Percentiles rank a stretch among this genome's conserved stretches.
phyloP scores from a whole-genome alignment of 2,888 invertebrate genomes.

The Dysmachus trigonus region DNA sequence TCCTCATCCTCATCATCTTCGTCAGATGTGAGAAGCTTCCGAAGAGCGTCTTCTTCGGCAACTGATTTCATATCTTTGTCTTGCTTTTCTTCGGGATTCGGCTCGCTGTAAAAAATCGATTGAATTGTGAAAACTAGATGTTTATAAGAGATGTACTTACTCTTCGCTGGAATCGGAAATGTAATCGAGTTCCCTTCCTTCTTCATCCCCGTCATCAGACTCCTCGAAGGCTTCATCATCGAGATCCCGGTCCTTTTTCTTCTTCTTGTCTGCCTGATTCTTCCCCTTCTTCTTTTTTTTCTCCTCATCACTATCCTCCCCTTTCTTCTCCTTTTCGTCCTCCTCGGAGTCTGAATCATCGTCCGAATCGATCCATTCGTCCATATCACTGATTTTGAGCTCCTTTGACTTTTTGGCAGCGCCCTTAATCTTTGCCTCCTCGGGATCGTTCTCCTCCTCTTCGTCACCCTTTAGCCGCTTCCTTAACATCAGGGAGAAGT shows the following conservation, averaged over 20 bases:
- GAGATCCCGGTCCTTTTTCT: slow-evolving; percentile 82
- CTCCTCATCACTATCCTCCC: slow-evolving; percentile 69
- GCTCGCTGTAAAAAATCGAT: slow-evolving; percentile 65
- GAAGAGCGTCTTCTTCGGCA: slow-evolving; percentile 88
- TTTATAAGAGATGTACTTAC: slow-evolving; percentile 58
- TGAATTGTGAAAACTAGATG: neutral
- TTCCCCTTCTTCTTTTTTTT: slow-evolving; percentile 75
- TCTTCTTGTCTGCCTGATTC: slow-evolving; percentile 66
- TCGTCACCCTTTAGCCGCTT: slow-evolving; percentile 81
- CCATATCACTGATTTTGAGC: slow-evolving; percentile 91
- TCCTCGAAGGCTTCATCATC: slow-evolving; percentile 94
- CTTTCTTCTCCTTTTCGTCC: slow-evolving; percentile 72
- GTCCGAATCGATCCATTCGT: slow-evolving; percentile 87
- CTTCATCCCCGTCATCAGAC: slow-evolving; percentile 96
- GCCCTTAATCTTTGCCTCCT: slow-evolving; percentile 71
- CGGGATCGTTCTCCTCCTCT: slow-evolving; percentile 73
- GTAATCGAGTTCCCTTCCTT: slow-evolving; percentile 93
- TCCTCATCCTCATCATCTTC: slow-evolving; percentile 88
- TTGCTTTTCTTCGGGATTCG: slow-evolving; percentile 77
- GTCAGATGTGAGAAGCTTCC: slow-evolving; percentile 85
- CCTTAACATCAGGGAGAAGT: slow-evolving; percentile 92
- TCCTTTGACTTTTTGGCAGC: slow-evolving; percentile 68
- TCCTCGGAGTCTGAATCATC: slow-evolving; percentile 82
- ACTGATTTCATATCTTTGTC: slow-evolving; percentile 88
- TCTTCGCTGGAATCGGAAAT: slow-evolving; percentile 87